A percentile compares a stretch with the other conserved stretches of the same genome.
phyloP scores from a whole-genome alignment of 2,113 vertebrate species.

The Nycticorax nycticorax region DNA sequence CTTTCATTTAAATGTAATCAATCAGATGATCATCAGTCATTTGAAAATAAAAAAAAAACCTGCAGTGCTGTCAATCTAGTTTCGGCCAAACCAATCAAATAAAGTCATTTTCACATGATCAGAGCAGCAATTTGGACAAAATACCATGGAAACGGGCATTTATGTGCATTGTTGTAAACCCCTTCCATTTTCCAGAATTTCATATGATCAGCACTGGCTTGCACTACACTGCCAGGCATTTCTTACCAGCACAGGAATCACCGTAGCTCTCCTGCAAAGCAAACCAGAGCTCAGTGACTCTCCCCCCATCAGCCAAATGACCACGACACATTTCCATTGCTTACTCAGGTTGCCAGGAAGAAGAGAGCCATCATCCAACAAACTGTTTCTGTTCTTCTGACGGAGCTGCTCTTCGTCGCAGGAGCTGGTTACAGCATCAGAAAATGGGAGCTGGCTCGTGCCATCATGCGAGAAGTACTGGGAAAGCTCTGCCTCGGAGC shows the following conservation, averaged over 20 bases:
- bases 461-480: conserved; percentile 84
- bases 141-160: neutral
- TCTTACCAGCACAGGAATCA: neutral
- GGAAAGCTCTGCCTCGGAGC: conserved; percentile 87
- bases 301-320: neutral
- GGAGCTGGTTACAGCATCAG: conserved; percentile 74
- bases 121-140: neutral
- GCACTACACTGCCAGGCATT: neutral
- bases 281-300: neutral
- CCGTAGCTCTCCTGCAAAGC: neutral
- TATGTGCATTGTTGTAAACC: neutral
- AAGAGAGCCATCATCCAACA: conserved; percentile 70
- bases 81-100: neutral
- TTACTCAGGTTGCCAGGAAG: conserved; percentile 66
- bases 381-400: conserved; percentile 74
- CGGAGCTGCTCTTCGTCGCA: conserved; percentile 79
- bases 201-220: neutral
- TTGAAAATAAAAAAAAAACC: neutral
- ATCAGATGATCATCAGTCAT: neutral
- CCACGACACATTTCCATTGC: neutral
- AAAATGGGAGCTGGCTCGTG: conserved; percentile 71
- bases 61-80: neutral
- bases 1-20: neutral
- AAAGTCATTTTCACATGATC: neutral
- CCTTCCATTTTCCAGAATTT: neutral